Conservation (phyloP, 1,140 invertebrate genomes). For the Magallana gigas region DNA sequence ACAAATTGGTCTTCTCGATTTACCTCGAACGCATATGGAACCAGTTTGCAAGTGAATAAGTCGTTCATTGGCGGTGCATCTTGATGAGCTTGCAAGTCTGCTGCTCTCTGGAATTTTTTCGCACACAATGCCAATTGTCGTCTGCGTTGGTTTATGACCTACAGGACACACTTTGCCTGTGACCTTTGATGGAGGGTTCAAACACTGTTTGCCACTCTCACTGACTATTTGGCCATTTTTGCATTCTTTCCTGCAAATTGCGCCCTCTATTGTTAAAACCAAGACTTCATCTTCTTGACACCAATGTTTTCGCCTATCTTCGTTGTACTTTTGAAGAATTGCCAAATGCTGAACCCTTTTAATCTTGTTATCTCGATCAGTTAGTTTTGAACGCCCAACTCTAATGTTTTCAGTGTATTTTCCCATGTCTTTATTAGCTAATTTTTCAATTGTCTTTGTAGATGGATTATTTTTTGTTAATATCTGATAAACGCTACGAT, state of each 20-base stretch:
- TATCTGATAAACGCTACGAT: not conserved
- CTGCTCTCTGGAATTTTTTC: not conserved
- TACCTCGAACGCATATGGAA: not conserved
- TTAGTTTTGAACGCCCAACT: not conserved
- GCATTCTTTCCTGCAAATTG: not conserved
- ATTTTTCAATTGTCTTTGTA: not conserved
- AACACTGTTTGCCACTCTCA: not conserved
- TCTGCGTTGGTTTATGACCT: slow-evolving; percentile 20
- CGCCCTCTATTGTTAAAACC: not conserved
- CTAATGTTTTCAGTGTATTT: not conserved
- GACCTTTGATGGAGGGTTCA: not conserved
- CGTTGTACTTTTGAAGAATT: not conserved
- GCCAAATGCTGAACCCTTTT: not conserved
- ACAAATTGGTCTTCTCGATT: slow-evolving; percentile 2
- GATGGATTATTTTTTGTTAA: not conserved
- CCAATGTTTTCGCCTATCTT: not conserved
- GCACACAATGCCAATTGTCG: slow-evolving; percentile 15
- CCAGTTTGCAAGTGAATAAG: slow-evolving; percentile 12
- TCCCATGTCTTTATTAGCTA: not conserved
- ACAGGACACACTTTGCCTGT: not conserved
- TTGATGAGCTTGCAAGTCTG: not conserved
- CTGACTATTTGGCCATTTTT: not conserved
- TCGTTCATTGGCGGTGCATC: not conserved
- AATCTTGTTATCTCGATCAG: not conserved
- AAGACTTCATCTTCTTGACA: not conserved